A percentile compares a stretch with the other conserved stretches of the same genome.
phyloP scores from a whole-genome alignment of 37 sponge, comb jelly and placozoan species.

The Ephydatia muelleri region DNA sequence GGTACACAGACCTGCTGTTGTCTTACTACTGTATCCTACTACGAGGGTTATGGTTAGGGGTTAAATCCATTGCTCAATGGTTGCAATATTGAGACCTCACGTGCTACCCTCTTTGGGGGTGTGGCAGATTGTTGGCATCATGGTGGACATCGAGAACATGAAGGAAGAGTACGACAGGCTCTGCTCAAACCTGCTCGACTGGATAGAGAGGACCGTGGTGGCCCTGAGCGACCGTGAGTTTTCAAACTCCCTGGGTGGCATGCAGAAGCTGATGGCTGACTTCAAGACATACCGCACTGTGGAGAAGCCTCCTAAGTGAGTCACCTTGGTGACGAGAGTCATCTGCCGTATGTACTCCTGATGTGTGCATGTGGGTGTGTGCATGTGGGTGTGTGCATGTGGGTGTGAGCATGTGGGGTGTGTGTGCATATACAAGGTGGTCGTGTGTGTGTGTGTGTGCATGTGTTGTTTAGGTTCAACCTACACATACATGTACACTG shows the following conservation, averaged over 20 bases:
- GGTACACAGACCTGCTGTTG: too few species aligned
- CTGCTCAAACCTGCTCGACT: slow-evolving; percentile 72
- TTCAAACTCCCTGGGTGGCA: slow-evolving; percentile 82
- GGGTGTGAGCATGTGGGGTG: too few species aligned
- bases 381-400: not conserved
- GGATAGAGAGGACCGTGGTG: slow-evolving; percentile 87
- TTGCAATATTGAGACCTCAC: not conserved
- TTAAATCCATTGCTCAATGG: not conserved
- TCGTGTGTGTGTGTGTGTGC: too few species aligned
- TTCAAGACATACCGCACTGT: slow-evolving; percentile 86
- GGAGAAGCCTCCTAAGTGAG: slow-evolving; percentile 95
- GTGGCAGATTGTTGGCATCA: slow-evolving; percentile 70
- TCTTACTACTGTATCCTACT: not conserved
- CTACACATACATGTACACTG: too few species aligned
- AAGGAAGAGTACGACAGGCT: slow-evolving; percentile 84
- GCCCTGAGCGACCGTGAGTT: slow-evolving; percentile 74
- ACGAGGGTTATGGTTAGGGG: not conserved
- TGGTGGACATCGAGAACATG: slow-evolving; percentile 89
- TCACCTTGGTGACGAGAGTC: not conserved
- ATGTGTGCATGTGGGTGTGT: not conserved
- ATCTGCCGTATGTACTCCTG: not conserved
- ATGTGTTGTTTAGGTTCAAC: too few species aligned
- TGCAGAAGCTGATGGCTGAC: slow-evolving; percentile 83
- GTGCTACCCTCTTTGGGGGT: not conserved
- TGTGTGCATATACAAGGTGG: too few species aligned